phyloP scores from a whole-genome alignment of 2,797 vertebrate genomes.

The Coendou prehensilis region DNA sequence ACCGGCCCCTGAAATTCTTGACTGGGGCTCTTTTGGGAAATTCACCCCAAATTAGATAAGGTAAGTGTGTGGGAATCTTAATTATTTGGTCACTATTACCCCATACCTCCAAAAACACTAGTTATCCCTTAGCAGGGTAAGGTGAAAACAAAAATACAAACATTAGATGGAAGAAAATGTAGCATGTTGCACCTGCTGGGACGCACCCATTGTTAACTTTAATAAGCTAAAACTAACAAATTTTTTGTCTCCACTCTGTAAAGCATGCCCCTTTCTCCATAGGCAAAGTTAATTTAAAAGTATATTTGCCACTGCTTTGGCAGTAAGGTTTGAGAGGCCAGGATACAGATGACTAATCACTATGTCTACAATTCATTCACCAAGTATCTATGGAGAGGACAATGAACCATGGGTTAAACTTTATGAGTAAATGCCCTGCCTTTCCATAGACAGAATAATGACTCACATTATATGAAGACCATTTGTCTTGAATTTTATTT shows the following conservation, averaged over 20 bases:
- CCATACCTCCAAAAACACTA: background rate
- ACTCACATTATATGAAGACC: background rate
- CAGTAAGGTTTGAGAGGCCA: background rate
- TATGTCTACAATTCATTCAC: background rate
- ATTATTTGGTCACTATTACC: background rate
- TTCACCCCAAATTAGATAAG: background rate
- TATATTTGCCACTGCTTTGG: background rate
- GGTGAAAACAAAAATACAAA: conserved; percentile 34
- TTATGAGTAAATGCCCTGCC: background rate
- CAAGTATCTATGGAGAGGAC: background rate
- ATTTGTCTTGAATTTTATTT: conserved; percentile 16
- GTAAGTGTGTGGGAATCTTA: background rate
- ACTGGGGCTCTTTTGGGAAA: background rate
- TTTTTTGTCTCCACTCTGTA: background rate
- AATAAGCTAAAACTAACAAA: background rate
- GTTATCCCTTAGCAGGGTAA: background rate
- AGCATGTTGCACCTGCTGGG: background rate
- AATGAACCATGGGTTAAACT: background rate
- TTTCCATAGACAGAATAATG: background rate
- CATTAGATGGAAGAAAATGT: background rate
- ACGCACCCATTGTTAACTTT: background rate
- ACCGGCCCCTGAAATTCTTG: background rate
- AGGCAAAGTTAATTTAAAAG: conserved; percentile 2
- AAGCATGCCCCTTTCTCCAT: background rate
- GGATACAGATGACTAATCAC: background rate